Conservation (phyloP, 1,140 invertebrate genomes). For the Thaumetopoea pityocampa region DNA sequence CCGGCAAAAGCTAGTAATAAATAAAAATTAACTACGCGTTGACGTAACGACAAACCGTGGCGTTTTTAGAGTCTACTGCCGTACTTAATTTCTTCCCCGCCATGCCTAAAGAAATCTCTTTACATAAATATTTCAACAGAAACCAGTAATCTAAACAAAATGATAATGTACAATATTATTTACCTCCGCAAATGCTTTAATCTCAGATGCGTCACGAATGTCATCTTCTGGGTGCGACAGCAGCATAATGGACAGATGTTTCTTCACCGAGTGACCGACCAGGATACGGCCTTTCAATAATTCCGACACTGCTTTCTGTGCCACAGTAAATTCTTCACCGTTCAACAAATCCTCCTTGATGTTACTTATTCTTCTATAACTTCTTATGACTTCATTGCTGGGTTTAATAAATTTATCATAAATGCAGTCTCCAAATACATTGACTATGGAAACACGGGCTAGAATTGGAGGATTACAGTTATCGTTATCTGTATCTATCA, state of each 20-base stretch:
- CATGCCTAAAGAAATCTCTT: too few relatives aligned
- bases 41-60: too few relatives aligned
- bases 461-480: too few relatives aligned
- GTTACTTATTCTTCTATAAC: conserved; percentile 92
- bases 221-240: conserved; percentile 86
- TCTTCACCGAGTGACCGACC: conserved; percentile 91
- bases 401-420: conserved; percentile 96
- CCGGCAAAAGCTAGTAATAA: too few relatives aligned
- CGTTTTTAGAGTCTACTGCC: too few relatives aligned
- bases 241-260: conserved; percentile 91
- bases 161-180: too few relatives aligned
- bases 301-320: conserved; percentile 89
- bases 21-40: too few relatives aligned
- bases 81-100: too few relatives aligned
- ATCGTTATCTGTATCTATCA: conserved; percentile 92
- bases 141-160: too few relatives aligned
- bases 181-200: conserved; percentile 84
- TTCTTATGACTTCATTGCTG: conserved; percentile 82
- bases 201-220: conserved; percentile 90
- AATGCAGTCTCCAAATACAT: conserved; percentile 88
- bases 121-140: too few relatives aligned
- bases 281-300: conserved; percentile 86
- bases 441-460: conserved; percentile 94
- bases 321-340: conserved; percentile 82
- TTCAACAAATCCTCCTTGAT: conserved; percentile 85